Conservation (phyloP, 2,113 vertebrate species). For the Anarrhichthys ocellatus region DNA sequence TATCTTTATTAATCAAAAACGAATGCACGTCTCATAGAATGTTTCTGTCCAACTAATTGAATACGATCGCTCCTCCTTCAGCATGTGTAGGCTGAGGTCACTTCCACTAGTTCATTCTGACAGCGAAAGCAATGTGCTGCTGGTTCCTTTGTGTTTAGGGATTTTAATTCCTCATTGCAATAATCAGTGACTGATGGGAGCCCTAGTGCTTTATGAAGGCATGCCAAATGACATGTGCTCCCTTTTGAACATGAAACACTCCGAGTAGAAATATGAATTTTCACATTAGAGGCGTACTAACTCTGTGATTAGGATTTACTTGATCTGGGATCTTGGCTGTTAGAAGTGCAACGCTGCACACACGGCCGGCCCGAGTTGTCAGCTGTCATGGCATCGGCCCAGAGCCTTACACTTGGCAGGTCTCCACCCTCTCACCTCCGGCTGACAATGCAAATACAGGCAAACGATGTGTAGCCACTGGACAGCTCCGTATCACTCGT, state of each 20-base stretch:
- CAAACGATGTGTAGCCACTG: constrained; percentile 74
- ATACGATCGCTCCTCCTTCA: constrained; percentile 70
- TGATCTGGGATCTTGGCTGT: constrained; percentile 79
- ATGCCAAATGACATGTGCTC: constrained; percentile 76
- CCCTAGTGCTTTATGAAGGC: constrained; percentile 78
- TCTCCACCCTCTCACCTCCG: constrained; percentile 77
- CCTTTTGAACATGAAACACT: constrained; percentile 80
- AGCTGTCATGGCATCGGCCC: constrained; percentile 74
- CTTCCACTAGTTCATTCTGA: constrained; percentile 80
- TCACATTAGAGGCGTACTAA: constrained; percentile 74
- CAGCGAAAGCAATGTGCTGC: constrained; percentile 75
- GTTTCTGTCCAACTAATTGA: constrained; percentile 75
- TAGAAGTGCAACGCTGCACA: constrained; percentile 66
- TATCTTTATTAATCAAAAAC: constrained; percentile 69
- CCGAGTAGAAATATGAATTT: constrained; percentile 76
- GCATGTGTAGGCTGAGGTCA: constrained; percentile 74
- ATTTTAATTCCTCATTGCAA: constrained; percentile 81
- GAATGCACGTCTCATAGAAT: constrained; percentile 70
- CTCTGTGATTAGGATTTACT: constrained; percentile 76
- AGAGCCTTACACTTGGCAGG: constrained; percentile 74
- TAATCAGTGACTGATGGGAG: constrained; percentile 82
- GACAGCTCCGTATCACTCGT: constrained; percentile 66
- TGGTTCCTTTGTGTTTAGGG: constrained; percentile 79
- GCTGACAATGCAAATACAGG: constrained; percentile 83
- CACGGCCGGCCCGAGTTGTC: constrained; percentile 70